Evolutionary conservation across 2,797 vertebrate genomes (phyloP), one percentile per base, ranked within the genome.

Genomic region (Pangasius djambal): DNA sequence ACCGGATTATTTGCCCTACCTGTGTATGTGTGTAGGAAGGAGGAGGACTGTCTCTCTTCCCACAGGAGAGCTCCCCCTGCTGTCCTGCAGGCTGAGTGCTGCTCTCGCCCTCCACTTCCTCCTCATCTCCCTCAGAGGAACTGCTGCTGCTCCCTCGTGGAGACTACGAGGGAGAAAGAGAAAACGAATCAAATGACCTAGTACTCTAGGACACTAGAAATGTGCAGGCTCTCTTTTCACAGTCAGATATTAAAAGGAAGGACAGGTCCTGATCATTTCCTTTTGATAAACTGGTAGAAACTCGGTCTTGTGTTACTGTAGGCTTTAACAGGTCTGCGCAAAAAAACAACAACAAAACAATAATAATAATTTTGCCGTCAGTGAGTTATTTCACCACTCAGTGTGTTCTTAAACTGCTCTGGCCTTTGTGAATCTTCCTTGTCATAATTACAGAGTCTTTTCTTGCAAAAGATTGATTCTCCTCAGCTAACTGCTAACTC

Each of bases 81-180:
- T 95, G 95, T 86, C 95, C 96, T 0, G 94, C 95, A 16, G 96
- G 96, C 86, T 97, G 97, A 85, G 96, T 95, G 34, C 94, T 93
- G 86, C 96, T 96, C 83, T 97, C 97, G 0, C 96, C 96, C 9
- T 97, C 97, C 0, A 93, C 96, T 92, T 99, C 98, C 90, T 99
- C 99, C n/a, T 98, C 98, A 3, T 98, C 98, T 6, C 97, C 98
- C 91, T 99, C 99, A 0, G 98, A 98, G 65, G 98, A 99, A 85
- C 97, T 98, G 94, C 96, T 96, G 92, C 94, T 96, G 88, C 93
- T 94, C 37, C 95, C 95, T 93, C 95, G 96, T 79, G 96, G 96
- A 92, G 97, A 97, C 97, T 97, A 88, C 72, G 89, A 92, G 83
- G 86, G 91, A 89, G 34, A 48, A 18, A 37, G n/a, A 44, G 25